Evolutionary conservation across 2,113 vertebrate species (phyloP).

Genomic region (Emydocephalus ijimae): DNA sequence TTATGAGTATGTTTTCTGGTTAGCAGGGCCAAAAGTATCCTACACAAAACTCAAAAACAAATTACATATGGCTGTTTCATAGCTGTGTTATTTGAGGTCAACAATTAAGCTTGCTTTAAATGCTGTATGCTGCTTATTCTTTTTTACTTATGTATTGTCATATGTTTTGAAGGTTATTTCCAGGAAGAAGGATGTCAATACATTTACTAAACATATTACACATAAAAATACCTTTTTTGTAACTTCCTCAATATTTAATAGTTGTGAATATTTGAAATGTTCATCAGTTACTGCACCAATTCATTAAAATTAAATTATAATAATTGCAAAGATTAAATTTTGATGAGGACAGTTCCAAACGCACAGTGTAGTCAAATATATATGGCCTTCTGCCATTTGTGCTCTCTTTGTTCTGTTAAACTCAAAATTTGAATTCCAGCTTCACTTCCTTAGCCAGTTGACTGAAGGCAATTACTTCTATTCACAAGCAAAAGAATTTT

Average conservation of each 20-base stretch:
- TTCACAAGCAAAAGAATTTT: background rate
- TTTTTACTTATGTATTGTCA: background rate
- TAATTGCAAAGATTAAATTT: conserved; percentile 42
- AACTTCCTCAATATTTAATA: conserved; percentile 2
- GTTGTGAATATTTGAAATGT: conserved; percentile 19
- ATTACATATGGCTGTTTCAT: background rate
- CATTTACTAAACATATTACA: background rate
- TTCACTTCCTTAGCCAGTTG: background rate
- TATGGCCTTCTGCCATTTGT: background rate
- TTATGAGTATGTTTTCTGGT: background rate
- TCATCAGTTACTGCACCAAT: conserved; percentile 16
- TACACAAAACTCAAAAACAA: background rate
- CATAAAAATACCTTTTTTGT: background rate
- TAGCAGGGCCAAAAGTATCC: background rate
- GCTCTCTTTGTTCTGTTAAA: background rate
- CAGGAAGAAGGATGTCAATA: background rate
- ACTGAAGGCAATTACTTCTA: background rate
- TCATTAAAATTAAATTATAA: conserved; percentile 45
- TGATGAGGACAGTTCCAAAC: conserved; percentile 29
- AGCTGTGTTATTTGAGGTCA: background rate
- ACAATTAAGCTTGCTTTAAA: background rate
- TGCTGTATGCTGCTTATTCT: background rate
- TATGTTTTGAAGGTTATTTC: background rate
- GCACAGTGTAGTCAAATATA: background rate
- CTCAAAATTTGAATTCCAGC: background rate